Percentiles rank a stretch among this genome's conserved stretches.
Conservation (phyloP, 2,113 vertebrate species). For the Pedionomus torquatus region DNA sequence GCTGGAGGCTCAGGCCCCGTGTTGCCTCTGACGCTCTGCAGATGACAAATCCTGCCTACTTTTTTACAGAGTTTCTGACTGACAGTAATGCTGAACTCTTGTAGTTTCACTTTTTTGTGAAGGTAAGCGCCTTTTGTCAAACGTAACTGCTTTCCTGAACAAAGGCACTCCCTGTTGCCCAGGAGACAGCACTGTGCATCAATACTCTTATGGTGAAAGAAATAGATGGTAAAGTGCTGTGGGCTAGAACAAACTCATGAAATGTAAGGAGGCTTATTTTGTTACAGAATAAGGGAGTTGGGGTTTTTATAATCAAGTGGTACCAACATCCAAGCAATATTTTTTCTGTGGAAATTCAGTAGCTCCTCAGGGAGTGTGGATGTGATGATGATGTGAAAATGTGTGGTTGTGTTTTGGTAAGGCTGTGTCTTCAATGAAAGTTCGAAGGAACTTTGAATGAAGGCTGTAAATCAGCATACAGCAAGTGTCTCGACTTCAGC, state of each 20-base stretch:
- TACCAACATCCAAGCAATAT: neutral
- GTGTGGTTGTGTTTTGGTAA: neutral
- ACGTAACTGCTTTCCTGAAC: neutral
- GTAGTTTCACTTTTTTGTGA: neutral
- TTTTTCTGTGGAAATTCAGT: neutral
- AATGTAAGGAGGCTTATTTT: neutral
- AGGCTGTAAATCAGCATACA: neutral
- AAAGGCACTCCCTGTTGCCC: neutral
- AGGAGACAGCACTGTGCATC: neutral
- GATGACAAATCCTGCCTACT: neutral
- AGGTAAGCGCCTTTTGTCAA: neutral
- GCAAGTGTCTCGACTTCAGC: neutral
- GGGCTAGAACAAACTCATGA: neutral
- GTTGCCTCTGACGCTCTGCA: neutral
- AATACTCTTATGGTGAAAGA: fast-evolving
- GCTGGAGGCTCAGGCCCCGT: neutral
- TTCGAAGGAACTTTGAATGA: neutral
- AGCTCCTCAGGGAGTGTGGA: neutral
- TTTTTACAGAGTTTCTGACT: neutral
- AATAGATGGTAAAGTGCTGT: neutral
- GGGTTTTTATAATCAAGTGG: neutral
- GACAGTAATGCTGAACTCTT: neutral
- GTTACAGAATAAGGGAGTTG: neutral
- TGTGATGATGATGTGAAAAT: neutral
- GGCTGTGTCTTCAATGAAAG: neutral